A percentile compares a stretch with the other conserved stretches of the same genome.
These are phyloP conservation scores for Antitype chi DNA, from an alignment of 2,888 invertebrate species.

Conservation along the genomic window DNA sequence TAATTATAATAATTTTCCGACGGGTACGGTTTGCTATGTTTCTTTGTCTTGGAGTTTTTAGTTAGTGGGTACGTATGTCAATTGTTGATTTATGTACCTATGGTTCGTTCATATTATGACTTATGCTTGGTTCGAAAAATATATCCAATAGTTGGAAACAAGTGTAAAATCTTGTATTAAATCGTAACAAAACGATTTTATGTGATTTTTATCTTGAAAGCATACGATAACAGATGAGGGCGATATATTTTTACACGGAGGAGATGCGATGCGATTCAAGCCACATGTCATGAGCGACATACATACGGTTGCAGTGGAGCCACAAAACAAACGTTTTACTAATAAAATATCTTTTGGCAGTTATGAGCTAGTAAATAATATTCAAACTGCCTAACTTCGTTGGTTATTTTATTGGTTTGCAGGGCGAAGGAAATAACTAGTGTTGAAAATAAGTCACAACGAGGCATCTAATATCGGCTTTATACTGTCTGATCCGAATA, in stretches of 20 bases:
- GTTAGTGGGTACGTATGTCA: not conserved
- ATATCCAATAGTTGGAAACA: too few relatives aligned
- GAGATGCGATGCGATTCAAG: constrained; percentile 56
- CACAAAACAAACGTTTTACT: constrained; percentile 14
- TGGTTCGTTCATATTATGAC: too few relatives aligned
- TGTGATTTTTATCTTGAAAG: constrained; percentile 21
- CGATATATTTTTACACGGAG: constrained; percentile 48
- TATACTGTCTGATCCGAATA: too few relatives aligned
- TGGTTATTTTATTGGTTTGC: not conserved
- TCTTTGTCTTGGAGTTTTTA: not conserved
- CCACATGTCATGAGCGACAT: constrained; percentile 56
- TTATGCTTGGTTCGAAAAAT: not conserved
- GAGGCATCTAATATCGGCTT: too few relatives aligned
- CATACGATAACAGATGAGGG: constrained; percentile 33
- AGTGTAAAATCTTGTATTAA: not conserved
- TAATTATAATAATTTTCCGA: constrained; percentile 23
- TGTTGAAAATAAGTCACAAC: too few relatives aligned
- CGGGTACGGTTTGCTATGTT: not conserved
- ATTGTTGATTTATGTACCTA: not conserved
- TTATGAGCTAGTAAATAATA: not conserved
- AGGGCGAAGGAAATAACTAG: too few relatives aligned
- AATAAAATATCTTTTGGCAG: not conserved
- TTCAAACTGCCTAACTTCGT: not conserved
- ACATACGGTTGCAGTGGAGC: constrained; percentile 39
- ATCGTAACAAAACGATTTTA: constrained; percentile 2